Conservation (phyloP, 53 echinoderm and acorn worm genomes). For the Apostichopus leukothele region DNA sequence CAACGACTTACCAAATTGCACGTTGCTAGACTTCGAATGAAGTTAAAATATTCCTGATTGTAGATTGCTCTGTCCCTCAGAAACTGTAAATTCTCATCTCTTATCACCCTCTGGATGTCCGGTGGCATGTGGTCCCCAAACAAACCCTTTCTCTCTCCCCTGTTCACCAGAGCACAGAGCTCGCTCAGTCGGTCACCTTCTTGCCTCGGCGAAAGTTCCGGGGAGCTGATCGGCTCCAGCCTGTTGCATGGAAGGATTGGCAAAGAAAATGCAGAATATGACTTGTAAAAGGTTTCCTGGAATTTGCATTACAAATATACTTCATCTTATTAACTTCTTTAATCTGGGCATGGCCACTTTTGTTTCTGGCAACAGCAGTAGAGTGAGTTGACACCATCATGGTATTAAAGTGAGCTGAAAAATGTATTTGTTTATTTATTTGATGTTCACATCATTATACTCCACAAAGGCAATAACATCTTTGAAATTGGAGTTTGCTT, state of each 20-base stretch:
- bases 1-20: slow-evolving; percentile 77
- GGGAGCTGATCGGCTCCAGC: slow-evolving; percentile 79
- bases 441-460: too few relatives aligned
- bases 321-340: too few relatives aligned
- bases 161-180: slow-evolving; percentile 81
- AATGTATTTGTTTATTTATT: too few relatives aligned
- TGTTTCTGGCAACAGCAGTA: too few relatives aligned
- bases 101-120: slow-evolving; percentile 74
- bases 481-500: too few relatives aligned
- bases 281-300: too few relatives aligned
- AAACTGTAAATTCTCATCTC: slow-evolving; percentile 87
- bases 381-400: too few relatives aligned
- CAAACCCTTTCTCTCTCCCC: slow-evolving; percentile 84
- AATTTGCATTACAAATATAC: too few relatives aligned
- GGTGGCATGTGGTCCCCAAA: slow-evolving; percentile 94
- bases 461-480: too few relatives aligned
- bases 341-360: too few relatives aligned
- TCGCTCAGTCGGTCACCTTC: slow-evolving; percentile 83
- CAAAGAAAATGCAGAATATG: not conserved
- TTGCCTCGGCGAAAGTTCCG: slow-evolving; percentile 88
- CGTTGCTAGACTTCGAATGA: slow-evolving; percentile 69
- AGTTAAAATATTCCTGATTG: slow-evolving; percentile 87
- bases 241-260: slow-evolving; percentile 37
- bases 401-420: too few relatives aligned
- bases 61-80: slow-evolving; percentile 80